A percentile compares a stretch with the other conserved stretches of the same genome.
Conservation (phyloP, 2,797 vertebrate genomes). For the Hyperoplus immaculatus region DNA sequence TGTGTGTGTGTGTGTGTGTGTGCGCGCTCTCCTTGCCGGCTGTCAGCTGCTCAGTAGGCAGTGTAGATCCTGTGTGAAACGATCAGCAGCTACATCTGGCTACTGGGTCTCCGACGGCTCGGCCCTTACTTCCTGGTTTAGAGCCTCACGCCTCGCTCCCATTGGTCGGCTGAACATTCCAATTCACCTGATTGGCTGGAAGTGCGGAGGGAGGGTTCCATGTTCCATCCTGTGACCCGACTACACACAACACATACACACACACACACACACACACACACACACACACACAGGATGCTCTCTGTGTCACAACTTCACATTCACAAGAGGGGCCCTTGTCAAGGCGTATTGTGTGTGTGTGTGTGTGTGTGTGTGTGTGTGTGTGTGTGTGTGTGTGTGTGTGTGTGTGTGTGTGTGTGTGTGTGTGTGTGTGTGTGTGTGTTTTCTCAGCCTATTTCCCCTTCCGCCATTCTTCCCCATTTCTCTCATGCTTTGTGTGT, state of each 20-base stretch:
- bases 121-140: constrained; percentile 72
- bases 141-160: constrained; percentile 43
- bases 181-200: constrained; percentile 71
- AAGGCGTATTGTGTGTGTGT: constrained; percentile 46
- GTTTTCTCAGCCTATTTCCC: constrained; percentile 52
- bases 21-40: constrained; percentile 66
- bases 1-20: no score
- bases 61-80: constrained; percentile 98
- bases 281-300: constrained; percentile 76
- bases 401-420: no score
- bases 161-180: constrained; percentile 77
- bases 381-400: no score
- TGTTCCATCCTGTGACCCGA: constrained; percentile 78
- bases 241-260: no score
- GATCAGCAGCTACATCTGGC: constrained; percentile 99
- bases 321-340: constrained; percentile 70
- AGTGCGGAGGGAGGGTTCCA: constrained; percentile 50
- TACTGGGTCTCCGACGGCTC: constrained; percentile 99
- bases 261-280: no score
- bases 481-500: neutral
- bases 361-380: no score
- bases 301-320: constrained; percentile 78
- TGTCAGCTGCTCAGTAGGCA: constrained; percentile 99
- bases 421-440: neutral
- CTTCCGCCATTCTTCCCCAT: constrained; percentile 52